Evolutionary conservation across 2,888 invertebrate species (phyloP), one percentile per base, ranked within the genome.

Genomic region (Trilocha varians): DNA sequence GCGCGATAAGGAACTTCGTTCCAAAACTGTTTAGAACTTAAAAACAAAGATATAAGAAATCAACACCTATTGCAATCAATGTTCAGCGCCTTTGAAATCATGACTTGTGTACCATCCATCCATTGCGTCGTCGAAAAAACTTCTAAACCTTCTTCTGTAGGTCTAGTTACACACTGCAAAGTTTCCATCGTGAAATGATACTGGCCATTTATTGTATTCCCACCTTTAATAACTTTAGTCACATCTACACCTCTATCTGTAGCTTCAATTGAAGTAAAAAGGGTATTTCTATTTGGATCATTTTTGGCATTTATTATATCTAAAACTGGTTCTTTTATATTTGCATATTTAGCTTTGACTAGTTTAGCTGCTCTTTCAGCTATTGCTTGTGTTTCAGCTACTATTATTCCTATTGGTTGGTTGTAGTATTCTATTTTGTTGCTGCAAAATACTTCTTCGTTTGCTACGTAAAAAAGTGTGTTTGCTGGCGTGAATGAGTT

Each of bases 101-200:
- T 79, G 11, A 69, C 53, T 56, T 92, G 91, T 1, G 74, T 63
- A 0, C 78, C 58, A 53, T 91, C 89, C 55, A 90, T 83, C 79
- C 87, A 89, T 55, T 93, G 92, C 0, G 89, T 76, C 0, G 90
- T 58, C 0, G 89, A 70, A 57, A 84, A 87, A 1, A 93, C 87
- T 48, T 91, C 88, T 52, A 93, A 68, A 0, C 91, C 91, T 62
- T 92, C 91, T 61, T 94, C 94, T 1, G 78, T 82, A 0, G 93
- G 93, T 17, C 87, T 65, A 15, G 88, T 87, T 1, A 90, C 82
- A 57, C 90, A 89, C 0, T 83, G 83, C 46, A 91, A 88, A 0
- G 90, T 88, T 63, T 94, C 94, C 91, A 93, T 91, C 13, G 88
- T 87, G 50, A 88, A 92, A 67, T 93, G 93, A 59, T 91, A 91